Evolutionary conservation across 2,113 vertebrate genomes (phyloP), one percentile per base, ranked within the genome.

Genomic region (Tor tambroides): DNA sequence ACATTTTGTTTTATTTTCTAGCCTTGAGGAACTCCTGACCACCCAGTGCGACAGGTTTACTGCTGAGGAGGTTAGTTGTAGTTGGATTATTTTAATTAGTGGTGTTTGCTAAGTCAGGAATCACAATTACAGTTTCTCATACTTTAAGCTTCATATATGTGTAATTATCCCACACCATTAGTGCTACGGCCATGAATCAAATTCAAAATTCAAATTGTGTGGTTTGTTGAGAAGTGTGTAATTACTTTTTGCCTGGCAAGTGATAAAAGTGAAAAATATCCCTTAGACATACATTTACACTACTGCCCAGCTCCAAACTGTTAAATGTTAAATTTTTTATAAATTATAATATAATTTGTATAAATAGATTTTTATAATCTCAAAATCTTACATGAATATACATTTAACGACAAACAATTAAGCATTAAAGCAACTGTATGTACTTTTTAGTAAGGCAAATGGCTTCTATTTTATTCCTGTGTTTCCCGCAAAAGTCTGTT

Each of bases 11-110:
- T 80, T 26, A 72, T 49, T 87, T 17, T 89, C 9, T 91, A 98
- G 97, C 91, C 93, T 98, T 80, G 95, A 97, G 91, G 97, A 97
- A 91, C 95, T 98, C 88, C 95, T 98, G 88, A 97, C 95, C 92
- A 97, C 97, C 59, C 97, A 97, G 93, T 98, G 97, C 49, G 97
- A 98, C 95, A 96, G 97, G 91, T 98, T 98, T 93, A 94, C 93
- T 30, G 82, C 91, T 19, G 97, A 97, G 91, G 97, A 97, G 96
- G 97, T 98, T 94, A 94, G 30, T 30, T 19, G 19, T 5, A 19
- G 5, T 26, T 7, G 10, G 23, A 46, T n/a, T 32, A 30, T 69
- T n/a, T 26, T n/a, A 14, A 43, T 43, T 6, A 74, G 19, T 38
- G 8, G 69, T 41, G 7, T 61, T 21, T 46, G 15, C 6, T 14